A percentile compares a stretch with the other conserved stretches of the same genome.
These are phyloP conservation scores for Enhydra lutris DNA, from an alignment of 2,113 vertebrate genomes.

Conservation along the genomic window DNA sequence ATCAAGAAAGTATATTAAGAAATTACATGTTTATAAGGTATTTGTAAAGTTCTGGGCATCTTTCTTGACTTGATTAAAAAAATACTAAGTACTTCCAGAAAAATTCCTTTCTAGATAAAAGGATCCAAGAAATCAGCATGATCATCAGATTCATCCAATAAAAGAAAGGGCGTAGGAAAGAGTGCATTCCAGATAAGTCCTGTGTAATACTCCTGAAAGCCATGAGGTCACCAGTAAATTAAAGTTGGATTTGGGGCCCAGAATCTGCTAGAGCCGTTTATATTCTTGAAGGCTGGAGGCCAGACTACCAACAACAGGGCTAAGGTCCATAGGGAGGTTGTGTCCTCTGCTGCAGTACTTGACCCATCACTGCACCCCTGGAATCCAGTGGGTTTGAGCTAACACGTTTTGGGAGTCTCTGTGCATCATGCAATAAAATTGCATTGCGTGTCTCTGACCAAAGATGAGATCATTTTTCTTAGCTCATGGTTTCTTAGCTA, in stretches of 20 bases:
- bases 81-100: slow-evolving; percentile 70
- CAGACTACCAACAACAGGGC: slow-evolving; percentile 18
- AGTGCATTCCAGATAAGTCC: slow-evolving; percentile 67
- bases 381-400: slow-evolving; percentile 20
- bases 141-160: slow-evolving; percentile 68
- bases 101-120: slow-evolving; percentile 68
- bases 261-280: slow-evolving; percentile 48
- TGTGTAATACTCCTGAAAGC: slow-evolving; percentile 61
- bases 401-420: background rate
- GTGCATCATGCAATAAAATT: slow-evolving; percentile 48
- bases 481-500: slow-evolving; percentile 34
- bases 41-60: slow-evolving; percentile 40
- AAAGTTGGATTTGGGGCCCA: slow-evolving; percentile 59
- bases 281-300: slow-evolving; percentile 37
- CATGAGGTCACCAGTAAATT: slow-evolving; percentile 69
- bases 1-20: slow-evolving; percentile 41
- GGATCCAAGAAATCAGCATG: slow-evolving; percentile 64
- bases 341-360: background rate
- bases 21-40: slow-evolving; percentile 56
- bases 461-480: slow-evolving; percentile 61
- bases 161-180: slow-evolving; percentile 63
- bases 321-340: background rate
- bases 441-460: slow-evolving; percentile 18
- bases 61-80: slow-evolving; percentile 66
- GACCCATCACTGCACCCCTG: background rate